These are phyloP conservation scores for Channa argus DNA, from an alignment of 2,113 vertebrate genomes.

Conservation along the genomic window DNA sequence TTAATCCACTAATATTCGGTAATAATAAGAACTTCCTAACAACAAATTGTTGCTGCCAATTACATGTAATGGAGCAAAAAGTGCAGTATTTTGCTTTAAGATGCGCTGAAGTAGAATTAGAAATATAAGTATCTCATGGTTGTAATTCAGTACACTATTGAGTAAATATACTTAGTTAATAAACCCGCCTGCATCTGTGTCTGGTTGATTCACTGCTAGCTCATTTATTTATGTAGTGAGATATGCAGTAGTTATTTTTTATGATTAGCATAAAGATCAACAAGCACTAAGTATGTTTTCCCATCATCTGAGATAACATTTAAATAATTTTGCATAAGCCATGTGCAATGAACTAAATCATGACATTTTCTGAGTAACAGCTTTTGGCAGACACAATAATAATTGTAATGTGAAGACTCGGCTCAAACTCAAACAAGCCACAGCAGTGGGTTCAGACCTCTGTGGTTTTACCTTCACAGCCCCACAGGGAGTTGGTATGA, in stretches of 20 bases:
- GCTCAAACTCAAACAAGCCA: constrained; percentile 30
- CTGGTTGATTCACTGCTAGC: background rate
- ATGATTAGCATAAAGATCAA: constrained; percentile 5
- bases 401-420: constrained; percentile 5
- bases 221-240: no score
- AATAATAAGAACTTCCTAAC: no score
- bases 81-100: background rate
- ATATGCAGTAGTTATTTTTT: background rate
- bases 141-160: background rate
- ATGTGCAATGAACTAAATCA: constrained; percentile 29
- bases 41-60: no score
- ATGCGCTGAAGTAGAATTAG: background rate
- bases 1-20: background rate
- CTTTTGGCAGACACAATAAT: constrained; percentile 8
- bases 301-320: constrained; percentile 18
- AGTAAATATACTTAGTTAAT: background rate
- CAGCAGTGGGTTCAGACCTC: constrained; percentile 25
- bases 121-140: background rate
- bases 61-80: background rate
- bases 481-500: constrained; percentile 68
- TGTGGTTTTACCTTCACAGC: constrained; percentile 69
- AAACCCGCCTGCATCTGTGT: background rate
- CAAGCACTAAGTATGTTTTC: constrained; percentile 12
- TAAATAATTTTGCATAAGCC: constrained; percentile 7
- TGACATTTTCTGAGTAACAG: constrained; percentile 16